Evolutionary conservation across 2,113 vertebrate genomes (phyloP).

Genomic region (Syrrhaptes paradoxus): DNA sequence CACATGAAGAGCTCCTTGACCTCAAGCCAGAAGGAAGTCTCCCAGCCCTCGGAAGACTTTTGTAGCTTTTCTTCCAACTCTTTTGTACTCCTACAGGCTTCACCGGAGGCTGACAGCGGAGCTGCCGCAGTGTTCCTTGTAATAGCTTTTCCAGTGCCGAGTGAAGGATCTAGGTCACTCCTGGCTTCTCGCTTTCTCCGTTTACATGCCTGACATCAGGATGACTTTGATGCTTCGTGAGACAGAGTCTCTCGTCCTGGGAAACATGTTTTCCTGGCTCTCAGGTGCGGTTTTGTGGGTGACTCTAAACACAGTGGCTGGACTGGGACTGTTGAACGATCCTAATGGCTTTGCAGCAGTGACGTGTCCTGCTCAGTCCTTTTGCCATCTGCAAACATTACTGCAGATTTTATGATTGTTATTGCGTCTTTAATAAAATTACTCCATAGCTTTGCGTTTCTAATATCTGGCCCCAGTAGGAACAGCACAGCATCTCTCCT

Average conservation of each 20-base stretch:
- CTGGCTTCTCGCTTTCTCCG: constrained; percentile 19
- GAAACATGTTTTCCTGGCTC: background rate
- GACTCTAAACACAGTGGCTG: background rate
- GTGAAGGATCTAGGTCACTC: constrained; percentile 66
- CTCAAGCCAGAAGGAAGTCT: background rate
- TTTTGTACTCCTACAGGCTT: background rate
- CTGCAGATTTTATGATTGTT: background rate
- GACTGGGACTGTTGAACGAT: background rate
- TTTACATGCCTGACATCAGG: background rate
- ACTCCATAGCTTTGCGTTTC: background rate
- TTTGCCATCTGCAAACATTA: background rate
- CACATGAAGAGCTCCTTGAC: background rate
- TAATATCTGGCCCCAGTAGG: background rate
- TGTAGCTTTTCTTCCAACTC: background rate
- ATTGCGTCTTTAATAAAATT: background rate
- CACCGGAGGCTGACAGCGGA: background rate
- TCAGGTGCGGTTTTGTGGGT: background rate
- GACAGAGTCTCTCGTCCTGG: background rate
- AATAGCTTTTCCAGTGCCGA: background rate
- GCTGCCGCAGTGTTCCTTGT: background rate
- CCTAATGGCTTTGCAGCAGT: background rate
- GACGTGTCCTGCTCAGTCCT: background rate
- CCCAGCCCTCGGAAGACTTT: background rate
- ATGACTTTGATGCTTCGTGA: constrained; percentile 1
- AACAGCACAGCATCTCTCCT: background rate